Base-by-base conservation (phyloP, 2,888 invertebrate genomes). In the Dynastes hyllus region DNA sequence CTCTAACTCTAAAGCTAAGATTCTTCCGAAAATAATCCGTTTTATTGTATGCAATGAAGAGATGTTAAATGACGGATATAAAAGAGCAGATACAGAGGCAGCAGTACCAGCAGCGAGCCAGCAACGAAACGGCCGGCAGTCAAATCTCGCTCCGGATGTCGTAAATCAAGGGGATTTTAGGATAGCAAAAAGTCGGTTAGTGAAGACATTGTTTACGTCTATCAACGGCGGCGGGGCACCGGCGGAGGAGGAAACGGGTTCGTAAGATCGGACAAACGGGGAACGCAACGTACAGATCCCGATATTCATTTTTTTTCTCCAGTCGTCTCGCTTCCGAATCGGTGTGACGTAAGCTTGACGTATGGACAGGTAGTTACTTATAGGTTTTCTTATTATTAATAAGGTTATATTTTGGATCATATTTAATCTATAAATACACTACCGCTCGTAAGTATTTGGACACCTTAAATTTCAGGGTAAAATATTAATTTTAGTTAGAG, bases 161-260 rank as follows among this genome's bases (percentile, higher is more conserved):
- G 78, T 84, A 84, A 84, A 84, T 84, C 84, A 84, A 81, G 81
- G 58, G 79, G 81, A 84, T 84, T 78, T 84, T 84, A 83, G 83
- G 83, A 84, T 83, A 83, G 83, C 83, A 83, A 84, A 85, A 83
- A 83, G 81, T 80, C 80, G 79, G 79, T 81, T 80, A 82, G 82
- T 81, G 82, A 84, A 84, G 84, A 84, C 84, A 84, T 84, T 85
- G 85, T 85, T 85, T 85, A 85, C 84, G 83, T 85, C 85, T 82
- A 81, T 85, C 84, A 82, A 71, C 84, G 82, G 70, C 53, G 70
- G 70, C 11, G 53, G 53, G 53, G 70, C 29, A 51, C 58, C 58
- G 58, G 37, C 73, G 58, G 58, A 40, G 73, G 55, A 73, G 73
- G 73, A 73, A 73, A 58, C 73, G 55, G 45, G 67, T 50, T n/a